phyloP scores from a whole-genome alignment of 2,797 vertebrate species.

The Oreochromis mossambicus region DNA sequence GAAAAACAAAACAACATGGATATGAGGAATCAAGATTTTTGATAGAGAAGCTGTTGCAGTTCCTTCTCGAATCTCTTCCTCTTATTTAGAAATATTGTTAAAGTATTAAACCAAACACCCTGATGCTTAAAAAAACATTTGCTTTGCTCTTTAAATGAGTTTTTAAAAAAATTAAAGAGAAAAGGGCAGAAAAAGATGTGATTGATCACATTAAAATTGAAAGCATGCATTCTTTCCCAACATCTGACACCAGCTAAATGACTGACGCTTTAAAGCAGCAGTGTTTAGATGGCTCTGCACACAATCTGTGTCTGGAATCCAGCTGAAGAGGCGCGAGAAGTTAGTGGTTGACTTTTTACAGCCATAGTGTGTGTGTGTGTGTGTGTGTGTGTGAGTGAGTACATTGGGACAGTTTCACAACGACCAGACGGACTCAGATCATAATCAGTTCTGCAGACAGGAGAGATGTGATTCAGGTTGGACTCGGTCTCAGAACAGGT shows the following conservation, averaged over 20 bases:
- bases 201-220: not conserved
- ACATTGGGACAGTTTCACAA: not conserved
- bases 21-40: not conserved
- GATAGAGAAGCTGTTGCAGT: not conserved
- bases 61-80: not conserved
- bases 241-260: not conserved
- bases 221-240: not conserved
- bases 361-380: not conserved
- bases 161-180: not conserved
- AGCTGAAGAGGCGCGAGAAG: not conserved
- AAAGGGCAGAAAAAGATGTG: not conserved
- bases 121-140: not conserved
- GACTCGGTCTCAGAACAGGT: not conserved
- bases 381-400: not conserved
- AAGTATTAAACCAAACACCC: not conserved
- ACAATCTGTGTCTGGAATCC: conserved; percentile 1
- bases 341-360: not conserved
- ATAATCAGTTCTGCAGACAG: conserved; percentile 16
- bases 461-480: not conserved
- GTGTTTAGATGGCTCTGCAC: not conserved
- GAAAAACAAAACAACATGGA: not conserved
- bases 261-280: not conserved
- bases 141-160: not conserved
- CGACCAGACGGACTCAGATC: not conserved
- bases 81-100: not conserved